Conservation (phyloP, 2,113 vertebrate species). For the Loxodonta africana region DNA sequence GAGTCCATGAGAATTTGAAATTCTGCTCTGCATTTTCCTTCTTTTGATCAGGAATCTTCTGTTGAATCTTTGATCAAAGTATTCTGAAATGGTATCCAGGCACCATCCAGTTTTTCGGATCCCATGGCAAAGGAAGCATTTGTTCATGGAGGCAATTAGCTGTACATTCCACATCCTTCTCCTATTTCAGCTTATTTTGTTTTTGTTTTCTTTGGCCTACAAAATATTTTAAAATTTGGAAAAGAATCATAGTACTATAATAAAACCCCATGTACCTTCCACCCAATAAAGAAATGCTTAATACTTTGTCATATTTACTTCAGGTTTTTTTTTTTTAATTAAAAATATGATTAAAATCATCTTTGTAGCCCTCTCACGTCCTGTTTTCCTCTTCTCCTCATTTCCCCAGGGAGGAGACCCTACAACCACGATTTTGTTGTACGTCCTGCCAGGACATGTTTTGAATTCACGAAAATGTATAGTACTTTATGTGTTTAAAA, state of each 20-base stretch:
- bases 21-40: too few species aligned
- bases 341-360: neutral
- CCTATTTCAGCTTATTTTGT: neutral
- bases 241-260: neutral
- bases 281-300: neutral
- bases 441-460: neutral
- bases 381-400: neutral
- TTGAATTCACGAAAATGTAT: neutral
- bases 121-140: too few species aligned
- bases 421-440: neutral
- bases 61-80: too few species aligned
- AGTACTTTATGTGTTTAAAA: neutral
- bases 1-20: too few species aligned
- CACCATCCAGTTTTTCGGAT: too few species aligned
- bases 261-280: neutral
- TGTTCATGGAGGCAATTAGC: too few species aligned
- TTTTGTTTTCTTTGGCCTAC: neutral
- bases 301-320: neutral
- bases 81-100: too few species aligned
- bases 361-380: neutral
- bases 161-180: too few species aligned
- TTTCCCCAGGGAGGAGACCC: neutral
- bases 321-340: neutral
- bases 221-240: constrained; percentile 12
- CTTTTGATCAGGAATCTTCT: too few species aligned